Percentiles rank a stretch among this genome's conserved stretches.
Evolutionary conservation across 2,797 vertebrate genomes (phyloP).

Genomic region (Onychomys torridus): DNA sequence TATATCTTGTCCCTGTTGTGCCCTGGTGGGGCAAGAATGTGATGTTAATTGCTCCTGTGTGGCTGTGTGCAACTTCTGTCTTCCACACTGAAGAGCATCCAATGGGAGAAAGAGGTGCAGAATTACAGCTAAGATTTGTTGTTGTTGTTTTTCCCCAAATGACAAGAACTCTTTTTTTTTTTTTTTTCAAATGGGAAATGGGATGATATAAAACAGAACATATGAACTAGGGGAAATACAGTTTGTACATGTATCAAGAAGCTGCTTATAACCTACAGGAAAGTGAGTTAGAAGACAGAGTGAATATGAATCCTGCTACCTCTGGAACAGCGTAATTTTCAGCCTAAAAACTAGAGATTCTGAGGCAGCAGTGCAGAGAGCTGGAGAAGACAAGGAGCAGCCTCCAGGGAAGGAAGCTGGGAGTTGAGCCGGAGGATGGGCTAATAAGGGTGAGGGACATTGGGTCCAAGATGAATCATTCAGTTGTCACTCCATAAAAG

Average conservation of each 20-base stretch:
- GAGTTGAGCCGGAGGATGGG: conserved; percentile 92
- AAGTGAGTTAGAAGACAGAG: conserved; percentile 93
- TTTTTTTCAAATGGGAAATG: conserved; percentile 94
- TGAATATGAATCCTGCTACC: conserved; percentile 92
- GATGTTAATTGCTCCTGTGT: conserved; percentile 93
- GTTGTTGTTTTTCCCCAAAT: conserved; percentile 86
- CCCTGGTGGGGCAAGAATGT: conserved; percentile 93
- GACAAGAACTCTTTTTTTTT: conserved; percentile 93
- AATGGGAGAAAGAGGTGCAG: conserved; percentile 94
- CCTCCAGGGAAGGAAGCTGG: conserved; percentile 92
- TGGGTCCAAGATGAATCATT: conserved; percentile 93
- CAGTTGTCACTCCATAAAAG: neutral
- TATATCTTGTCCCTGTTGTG: conserved; percentile 91
- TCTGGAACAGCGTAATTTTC: conserved; percentile 93
- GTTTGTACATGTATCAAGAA: conserved; percentile 94
- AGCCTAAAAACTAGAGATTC: conserved; percentile 94
- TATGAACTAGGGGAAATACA: conserved; percentile 91
- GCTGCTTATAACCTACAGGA: conserved; percentile 93
- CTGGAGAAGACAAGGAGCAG: conserved; percentile 93
- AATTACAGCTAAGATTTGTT: conserved; percentile 92
- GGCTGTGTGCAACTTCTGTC: conserved; percentile 91
- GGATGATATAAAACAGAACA: conserved; percentile 90
- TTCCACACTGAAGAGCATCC: conserved; percentile 95
- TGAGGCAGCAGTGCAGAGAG: conserved; percentile 91
- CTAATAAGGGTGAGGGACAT: conserved; percentile 93